Evolutionary conservation across 2,113 vertebrate species (phyloP).

Genomic region (Hyperopisus bebe): DNA sequence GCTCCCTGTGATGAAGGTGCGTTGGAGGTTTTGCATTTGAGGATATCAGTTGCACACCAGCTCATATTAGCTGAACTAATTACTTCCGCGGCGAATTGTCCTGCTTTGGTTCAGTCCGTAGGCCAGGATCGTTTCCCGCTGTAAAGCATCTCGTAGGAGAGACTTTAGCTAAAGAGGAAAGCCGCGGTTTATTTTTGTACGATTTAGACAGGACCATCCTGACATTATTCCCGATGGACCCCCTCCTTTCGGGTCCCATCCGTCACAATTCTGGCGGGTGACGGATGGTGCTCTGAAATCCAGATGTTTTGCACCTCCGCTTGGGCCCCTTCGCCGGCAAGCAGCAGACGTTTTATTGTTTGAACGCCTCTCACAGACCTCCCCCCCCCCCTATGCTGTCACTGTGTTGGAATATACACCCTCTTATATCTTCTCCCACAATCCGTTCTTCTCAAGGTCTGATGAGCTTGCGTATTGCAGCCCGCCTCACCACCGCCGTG

Average conservation of each 20-base stretch:
- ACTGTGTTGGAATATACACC: background rate
- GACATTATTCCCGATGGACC: background rate
- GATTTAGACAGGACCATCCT: background rate
- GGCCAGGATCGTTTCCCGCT: background rate
- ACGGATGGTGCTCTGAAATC: background rate
- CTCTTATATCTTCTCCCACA: background rate
- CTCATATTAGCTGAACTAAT: background rate
- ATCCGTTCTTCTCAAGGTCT: background rate
- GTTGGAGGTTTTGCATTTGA: background rate
- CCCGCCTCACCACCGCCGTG: background rate
- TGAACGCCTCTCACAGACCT: conserved; percentile 41
- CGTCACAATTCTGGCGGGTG: background rate
- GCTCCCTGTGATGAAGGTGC: background rate
- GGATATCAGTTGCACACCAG: background rate
- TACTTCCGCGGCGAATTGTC: background rate
- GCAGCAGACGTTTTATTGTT: conserved; percentile 22
- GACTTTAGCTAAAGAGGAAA: too few species aligned
- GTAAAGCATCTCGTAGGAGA: background rate
- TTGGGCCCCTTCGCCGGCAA: background rate
- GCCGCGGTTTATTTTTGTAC: background rate
- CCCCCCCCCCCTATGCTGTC: background rate
- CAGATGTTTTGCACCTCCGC: conserved; percentile 10
- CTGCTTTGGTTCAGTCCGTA: background rate
- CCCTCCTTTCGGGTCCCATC: background rate
- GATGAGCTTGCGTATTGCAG: background rate